Conservation (phyloP, 2,113 vertebrate genomes). For the Ptilonorhynchus violaceus region DNA sequence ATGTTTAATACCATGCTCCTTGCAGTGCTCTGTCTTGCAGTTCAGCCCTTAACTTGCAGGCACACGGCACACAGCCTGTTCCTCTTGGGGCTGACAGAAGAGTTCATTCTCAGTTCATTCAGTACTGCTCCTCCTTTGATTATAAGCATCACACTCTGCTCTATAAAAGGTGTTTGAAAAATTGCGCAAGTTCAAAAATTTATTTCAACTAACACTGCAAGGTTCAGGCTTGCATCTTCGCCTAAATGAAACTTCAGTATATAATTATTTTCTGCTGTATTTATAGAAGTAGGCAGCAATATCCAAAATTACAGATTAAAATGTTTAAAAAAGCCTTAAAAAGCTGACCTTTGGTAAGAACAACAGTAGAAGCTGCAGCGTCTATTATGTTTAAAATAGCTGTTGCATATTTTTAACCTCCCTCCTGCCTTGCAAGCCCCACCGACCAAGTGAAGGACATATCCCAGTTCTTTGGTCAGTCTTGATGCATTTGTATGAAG, state of each 20-base stretch:
- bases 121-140: background rate
- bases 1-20: background rate
- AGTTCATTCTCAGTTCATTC: background rate
- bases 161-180: background rate
- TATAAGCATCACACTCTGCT: background rate
- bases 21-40: background rate
- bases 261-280: background rate
- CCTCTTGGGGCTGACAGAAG: background rate
- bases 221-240: background rate
- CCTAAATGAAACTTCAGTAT: background rate
- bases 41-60: background rate
- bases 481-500: background rate
- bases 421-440: rapidly evolving
- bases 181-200: background rate
- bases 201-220: background rate
- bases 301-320: background rate
- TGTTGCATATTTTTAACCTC: background rate
- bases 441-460: background rate
- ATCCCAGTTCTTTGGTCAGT: background rate
- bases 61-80: background rate
- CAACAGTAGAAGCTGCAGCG: background rate
- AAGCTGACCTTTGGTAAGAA: background rate
- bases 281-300: background rate
- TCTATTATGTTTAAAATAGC: background rate
- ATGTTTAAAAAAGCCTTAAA: background rate